Base-by-base conservation (phyloP, 2,797 vertebrate genomes). In the Alfaro cultratus region DNA sequence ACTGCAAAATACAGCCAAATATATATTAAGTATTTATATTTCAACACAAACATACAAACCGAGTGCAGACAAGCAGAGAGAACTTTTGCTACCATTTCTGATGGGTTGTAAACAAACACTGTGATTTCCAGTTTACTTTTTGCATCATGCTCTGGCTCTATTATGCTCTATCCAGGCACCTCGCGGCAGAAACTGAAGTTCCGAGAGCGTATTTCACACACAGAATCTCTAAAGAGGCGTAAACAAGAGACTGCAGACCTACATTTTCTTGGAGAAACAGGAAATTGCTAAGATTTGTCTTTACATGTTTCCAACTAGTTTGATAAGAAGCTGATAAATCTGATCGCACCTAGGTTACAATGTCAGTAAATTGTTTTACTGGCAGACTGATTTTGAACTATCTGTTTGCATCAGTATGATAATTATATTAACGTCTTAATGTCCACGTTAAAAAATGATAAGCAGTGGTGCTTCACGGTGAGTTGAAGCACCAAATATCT, bases 91-190 rank as follows among this genome's bases (percentile, higher is more conserved):
- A 73, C 71, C 1, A 29, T 49, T 73, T 47, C 16, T 73, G n/a
- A 73, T 47, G 71, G 43, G 45, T 47, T 73, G 43, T 47, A 73
- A 73, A 73, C 45, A 47, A 73, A 73, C 67, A 70, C 39, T 70
- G 36, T 41, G 67, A 43, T 43, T 70, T 70, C 39, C 67, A 49
- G 45, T 49, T 49, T 31, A 47, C 29, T 47, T 47, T 73, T 47
- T 73, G 43, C 45, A 47, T 73, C 43, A 47, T 47, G 4, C 45
- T 21, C 0, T 31, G 16, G 29, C 29, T 51, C 18, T 23, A 41
- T 73, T 36, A 73, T 46, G 18, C 31, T 73, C 45, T 34, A 34
- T 31, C 29, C 29, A 49, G 71, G 29, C 29, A 36, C 47, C 72
- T 49, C n/a, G 16, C 46, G 11, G 46, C 72, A 51, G 46, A 73